Evolutionary conservation across 2,797 vertebrate genomes (phyloP), one percentile per base, ranked within the genome.

Genomic region (Chaunax sp.): DNA sequence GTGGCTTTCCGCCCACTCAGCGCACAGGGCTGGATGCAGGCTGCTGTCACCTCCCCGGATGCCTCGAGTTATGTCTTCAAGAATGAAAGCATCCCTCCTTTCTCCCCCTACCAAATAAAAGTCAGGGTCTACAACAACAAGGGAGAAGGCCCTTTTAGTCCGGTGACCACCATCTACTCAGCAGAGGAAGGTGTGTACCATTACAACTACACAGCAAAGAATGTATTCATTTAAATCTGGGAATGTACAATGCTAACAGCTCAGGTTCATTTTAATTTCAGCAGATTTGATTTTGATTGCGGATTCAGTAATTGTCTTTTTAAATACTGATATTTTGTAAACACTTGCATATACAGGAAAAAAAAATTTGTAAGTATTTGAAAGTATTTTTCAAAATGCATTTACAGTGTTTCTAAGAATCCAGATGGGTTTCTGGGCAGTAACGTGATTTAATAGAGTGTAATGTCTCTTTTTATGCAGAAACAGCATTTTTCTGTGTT

Each of bases 71-170:
- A 98, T 0, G 94, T 96, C 61, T 98, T 97, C 91, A 92, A 96
- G 86, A 98, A 99, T 9, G 97, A 98, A 87, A 98, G 94, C 60
- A 93, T 97, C 57, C 95, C 94, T 0, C 95, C 97, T 4, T 98
- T 97, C 88, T 95, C 96, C 11, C 95, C 96, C 18, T 98, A 96
- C 41, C 95, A 98, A 83, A 95, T 98, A 46, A 96, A 96, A 87
- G 96, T 98, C 1, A 94, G 96, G 6, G 96, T 97, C 47, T 98
- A 96, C 92, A 98, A 97, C 93, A 98, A 96, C 88, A 96, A 93
- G 82, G 96, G 96, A 9, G 96, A 98, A 55, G 94, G 96, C 0
- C 94, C 95, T 2, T 98, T 98, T 80, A 97, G 96, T 79, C 90
- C 95, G 0, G 82, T 95, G 64, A 94, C 94, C 0, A 93, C 96